phyloP scores from a whole-genome alignment of 2,113 vertebrate genomes.

The Gobio gobio region DNA sequence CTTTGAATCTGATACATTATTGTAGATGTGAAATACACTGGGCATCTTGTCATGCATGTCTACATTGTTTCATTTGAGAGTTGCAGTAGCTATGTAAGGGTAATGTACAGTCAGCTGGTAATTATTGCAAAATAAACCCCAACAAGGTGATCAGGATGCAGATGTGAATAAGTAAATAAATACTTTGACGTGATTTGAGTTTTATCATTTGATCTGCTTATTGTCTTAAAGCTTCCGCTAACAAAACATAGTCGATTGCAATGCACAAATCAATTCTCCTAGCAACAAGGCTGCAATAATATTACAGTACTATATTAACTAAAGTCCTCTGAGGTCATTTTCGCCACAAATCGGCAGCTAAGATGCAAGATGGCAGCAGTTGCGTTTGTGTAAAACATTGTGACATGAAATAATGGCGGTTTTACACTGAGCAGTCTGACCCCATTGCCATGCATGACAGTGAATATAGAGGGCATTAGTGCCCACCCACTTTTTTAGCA shows the following conservation, averaged over 20 bases:
- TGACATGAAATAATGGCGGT: neutral
- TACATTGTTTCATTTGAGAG: neutral
- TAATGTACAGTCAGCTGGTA: neutral
- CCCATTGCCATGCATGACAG: neutral
- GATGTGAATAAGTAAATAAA: neutral
- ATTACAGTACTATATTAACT: neutral
- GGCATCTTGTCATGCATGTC: conserved; percentile 27
- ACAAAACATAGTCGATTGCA: neutral
- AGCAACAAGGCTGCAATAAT: neutral
- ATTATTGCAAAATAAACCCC: neutral
- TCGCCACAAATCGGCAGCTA: neutral
- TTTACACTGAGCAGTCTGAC: neutral
- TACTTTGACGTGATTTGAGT: neutral
- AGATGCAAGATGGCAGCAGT: neutral
- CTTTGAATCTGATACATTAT: neutral
- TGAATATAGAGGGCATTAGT: neutral
- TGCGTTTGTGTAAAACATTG: neutral
- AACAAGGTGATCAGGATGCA: neutral
- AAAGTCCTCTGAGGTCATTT: too few relatives aligned
- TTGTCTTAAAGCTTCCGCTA: neutral
- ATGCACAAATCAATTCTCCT: neutral
- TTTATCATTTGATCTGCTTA: neutral
- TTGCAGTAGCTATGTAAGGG: conserved; percentile 8
- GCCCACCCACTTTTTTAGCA: neutral
- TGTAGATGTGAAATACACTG: conserved; percentile 11